Evolutionary conservation across 2,888 invertebrate genomes (phyloP), one percentile per base, ranked within the genome.

Genomic region (Xestia xanthographa): DNA sequence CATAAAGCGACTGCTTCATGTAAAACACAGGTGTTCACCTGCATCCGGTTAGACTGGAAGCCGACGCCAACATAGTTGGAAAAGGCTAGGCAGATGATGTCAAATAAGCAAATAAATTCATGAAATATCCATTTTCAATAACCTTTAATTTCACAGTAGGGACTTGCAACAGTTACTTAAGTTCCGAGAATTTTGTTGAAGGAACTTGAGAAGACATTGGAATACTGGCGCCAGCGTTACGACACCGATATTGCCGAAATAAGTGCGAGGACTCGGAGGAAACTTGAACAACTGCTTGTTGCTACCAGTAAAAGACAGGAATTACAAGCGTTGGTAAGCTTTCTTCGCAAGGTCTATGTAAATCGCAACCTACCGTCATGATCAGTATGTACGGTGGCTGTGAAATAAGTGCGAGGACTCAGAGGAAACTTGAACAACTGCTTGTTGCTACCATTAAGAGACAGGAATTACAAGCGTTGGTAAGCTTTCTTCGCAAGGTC

Each of bases 141-240:
- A 43, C n/a, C 20, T 41, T 9, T 22, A 26, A 17, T 20, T 14
- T 48, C 43, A 53, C 43, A n/a, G 5, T 34, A 41, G 14, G 0
- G 22, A 50, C 50, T 50, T 22, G 50, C 8, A 17, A 29, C 26
- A 26, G 22, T 43, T 34, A 48, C 14, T 43, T 41, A 63, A 60
- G 29, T 67, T 65, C 45, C 17, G 20, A 20, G 22, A 73, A 73
- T 69, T 78, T 1, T 76, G 41, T 68, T 86, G n/a, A 97, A 92
- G 99, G 99, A 95, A 97, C 98, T 69, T 94, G 98, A 96, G 95
- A 98, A 90, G 93, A 98, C 86, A 96, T 97, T 91, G 96, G 97
- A 91, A 94, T 97, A 89, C 95, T 99, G 92, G 97, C 97, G 84
- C 94, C 71, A 87, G 45, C 92, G 93, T 48, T 95, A 95, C 77